Percentiles rank a stretch among this genome's conserved stretches.
phyloP scores from a whole-genome alignment of 2,113 vertebrate species.

The Promerops cafer region DNA sequence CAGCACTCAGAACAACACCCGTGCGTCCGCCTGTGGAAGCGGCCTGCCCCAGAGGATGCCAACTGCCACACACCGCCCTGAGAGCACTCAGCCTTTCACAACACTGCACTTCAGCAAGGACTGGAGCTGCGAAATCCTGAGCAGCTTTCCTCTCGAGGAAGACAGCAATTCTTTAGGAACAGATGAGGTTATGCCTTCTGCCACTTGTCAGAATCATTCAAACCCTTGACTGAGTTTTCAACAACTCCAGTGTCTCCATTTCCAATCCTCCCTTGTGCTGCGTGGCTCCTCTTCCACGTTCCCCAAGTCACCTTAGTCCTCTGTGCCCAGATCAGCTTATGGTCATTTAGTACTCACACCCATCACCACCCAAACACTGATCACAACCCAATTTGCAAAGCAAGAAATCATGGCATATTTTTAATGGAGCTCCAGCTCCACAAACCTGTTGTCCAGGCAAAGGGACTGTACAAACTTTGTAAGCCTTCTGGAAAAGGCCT shows the following conservation, averaged over 20 bases:
- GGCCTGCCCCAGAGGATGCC: not conserved
- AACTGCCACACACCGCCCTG: not conserved
- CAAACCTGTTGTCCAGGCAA: not conserved
- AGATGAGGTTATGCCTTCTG: not conserved
- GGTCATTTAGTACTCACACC: not conserved
- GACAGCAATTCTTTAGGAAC: not conserved
- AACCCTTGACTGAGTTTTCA: not conserved
- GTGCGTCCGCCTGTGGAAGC: fast-evolving
- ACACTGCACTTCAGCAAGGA: not conserved
- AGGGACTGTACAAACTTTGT: too few species aligned
- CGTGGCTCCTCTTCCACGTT: fast-evolving
- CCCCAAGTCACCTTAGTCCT: not conserved
- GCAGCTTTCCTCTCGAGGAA: not conserved
- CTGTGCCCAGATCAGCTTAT: not conserved
- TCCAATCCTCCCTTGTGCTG: not conserved
- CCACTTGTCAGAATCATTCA: not conserved
- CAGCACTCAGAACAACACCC: not conserved
- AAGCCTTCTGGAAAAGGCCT: not conserved
- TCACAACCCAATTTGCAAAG: not conserved
- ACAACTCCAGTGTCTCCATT: too few species aligned
- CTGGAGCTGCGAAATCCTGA: not conserved
- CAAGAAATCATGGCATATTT: not conserved
- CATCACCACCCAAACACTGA: not conserved
- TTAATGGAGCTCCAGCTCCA: not conserved
- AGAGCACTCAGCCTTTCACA: not conserved